Evolutionary conservation across 2,888 invertebrate genomes (phyloP).

Genomic region (Aproaerema taeniolella): DNA sequence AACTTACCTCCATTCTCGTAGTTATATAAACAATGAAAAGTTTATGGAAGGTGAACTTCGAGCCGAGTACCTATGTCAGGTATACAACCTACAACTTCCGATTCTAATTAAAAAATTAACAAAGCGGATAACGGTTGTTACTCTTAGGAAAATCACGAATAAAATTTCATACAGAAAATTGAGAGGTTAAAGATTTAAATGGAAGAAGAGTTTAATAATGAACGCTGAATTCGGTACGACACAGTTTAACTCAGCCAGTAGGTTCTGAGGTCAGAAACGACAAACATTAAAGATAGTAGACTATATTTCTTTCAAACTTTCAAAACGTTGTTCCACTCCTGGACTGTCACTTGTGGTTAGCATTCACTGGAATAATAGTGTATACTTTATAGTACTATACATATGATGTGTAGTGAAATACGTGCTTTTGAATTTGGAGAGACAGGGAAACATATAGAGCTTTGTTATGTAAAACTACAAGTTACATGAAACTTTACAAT

Average conservation of each 20-base stretch:
- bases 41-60: slow-evolving; percentile 60
- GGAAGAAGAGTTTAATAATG: slow-evolving; percentile 18
- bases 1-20: slow-evolving; percentile 70
- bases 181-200: slow-evolving; percentile 22
- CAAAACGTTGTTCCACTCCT: too few species aligned
- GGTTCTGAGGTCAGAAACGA: too few species aligned
- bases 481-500: too few species aligned
- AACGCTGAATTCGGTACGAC: too few species aligned
- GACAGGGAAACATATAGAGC: too few species aligned
- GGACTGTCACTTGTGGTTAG: slow-evolving; percentile 1
- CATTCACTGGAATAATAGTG: slow-evolving; percentile 4
- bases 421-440: too few species aligned
- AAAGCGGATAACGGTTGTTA: slow-evolving; percentile 49
- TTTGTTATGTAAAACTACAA: too few species aligned
- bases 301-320: too few species aligned
- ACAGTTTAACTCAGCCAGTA: too few species aligned
- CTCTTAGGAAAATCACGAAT: slow-evolving; percentile 37
- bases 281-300: too few species aligned
- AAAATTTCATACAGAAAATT: slow-evolving; percentile 30
- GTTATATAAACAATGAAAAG: slow-evolving; percentile 72
- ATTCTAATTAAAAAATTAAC: slow-evolving; percentile 71
- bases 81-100: slow-evolving; percentile 61
- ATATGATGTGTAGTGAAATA: too few species aligned
- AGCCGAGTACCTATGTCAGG: slow-evolving; percentile 62
- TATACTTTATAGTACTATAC: too few species aligned